Conservation (phyloP, 1,140 invertebrate genomes). For the Drosophila sturtevanti region DNA sequence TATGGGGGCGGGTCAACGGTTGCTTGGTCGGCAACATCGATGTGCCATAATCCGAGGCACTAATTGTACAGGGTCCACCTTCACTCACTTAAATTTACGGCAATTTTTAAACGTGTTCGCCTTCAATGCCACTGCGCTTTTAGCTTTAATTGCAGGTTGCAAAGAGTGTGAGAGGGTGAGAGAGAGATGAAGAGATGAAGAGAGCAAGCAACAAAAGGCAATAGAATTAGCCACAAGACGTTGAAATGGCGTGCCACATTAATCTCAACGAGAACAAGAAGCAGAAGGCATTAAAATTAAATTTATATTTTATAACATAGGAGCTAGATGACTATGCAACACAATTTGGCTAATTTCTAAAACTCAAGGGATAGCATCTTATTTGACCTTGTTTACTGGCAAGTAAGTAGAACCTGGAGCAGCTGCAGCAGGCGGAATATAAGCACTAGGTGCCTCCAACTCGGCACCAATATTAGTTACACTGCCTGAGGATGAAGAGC, state of each 20-base stretch:
- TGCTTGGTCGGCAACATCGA: slow-evolving; percentile 30
- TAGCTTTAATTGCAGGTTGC: slow-evolving; percentile 65
- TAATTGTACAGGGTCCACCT: slow-evolving; percentile 31
- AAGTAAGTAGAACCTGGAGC: slow-evolving; percentile 56
- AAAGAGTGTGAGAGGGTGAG: neutral
- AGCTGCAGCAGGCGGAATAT: slow-evolving; percentile 49
- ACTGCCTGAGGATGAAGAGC: slow-evolving; percentile 20
- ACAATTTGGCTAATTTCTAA: slow-evolving; percentile 73
- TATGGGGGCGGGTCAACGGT: slow-evolving; percentile 44
- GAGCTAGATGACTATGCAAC: slow-evolving; percentile 41
- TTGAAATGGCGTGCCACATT: slow-evolving; percentile 55
- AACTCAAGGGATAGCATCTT: slow-evolving; percentile 11
- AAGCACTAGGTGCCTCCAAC: slow-evolving; percentile 45
- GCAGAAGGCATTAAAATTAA: slow-evolving; percentile 64
- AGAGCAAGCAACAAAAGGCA: slow-evolving; percentile 16
- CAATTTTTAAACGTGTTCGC: slow-evolving; percentile 42
- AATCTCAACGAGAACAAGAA: slow-evolving; percentile 49
- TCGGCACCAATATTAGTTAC: slow-evolving; percentile 29
- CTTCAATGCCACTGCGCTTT: slow-evolving; percentile 63
- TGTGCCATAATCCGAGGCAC: slow-evolving; percentile 58
- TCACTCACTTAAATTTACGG: slow-evolving; percentile 43
- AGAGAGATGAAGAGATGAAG: slow-evolving; percentile 53
- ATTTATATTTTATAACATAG: slow-evolving; percentile 66
- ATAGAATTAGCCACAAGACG: slow-evolving; percentile 33
- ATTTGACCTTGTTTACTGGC: slow-evolving; percentile 66